Evolutionary conservation across 1,140 invertebrate genomes (phyloP), one percentile per base, ranked within the genome.

Genomic region (Cotesia glomerata): DNA sequence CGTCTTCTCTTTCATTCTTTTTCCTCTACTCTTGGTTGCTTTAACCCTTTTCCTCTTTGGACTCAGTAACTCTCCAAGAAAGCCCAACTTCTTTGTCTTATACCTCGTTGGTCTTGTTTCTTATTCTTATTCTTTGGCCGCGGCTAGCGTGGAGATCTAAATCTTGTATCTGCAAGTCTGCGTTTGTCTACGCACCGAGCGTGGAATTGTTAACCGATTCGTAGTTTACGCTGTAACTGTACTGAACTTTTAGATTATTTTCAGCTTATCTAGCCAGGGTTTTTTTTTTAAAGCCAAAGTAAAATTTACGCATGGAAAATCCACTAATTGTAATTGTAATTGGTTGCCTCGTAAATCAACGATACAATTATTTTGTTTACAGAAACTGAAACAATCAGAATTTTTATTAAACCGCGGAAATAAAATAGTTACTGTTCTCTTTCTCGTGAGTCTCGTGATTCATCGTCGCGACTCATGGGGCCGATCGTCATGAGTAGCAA

Each of bases 131-230:
- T 79, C 75, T 76, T 75, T 78, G 75, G 78, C 76, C 73, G 69
- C 73, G 69, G 76, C 69, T 45, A 45, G 39, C 39, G 39, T 45
- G 11, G 71, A 78, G 81, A 82, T 82, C 77, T 74, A 73, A 81
- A 82, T 82, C 80, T 74, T 76, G 76, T 75, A 79, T 79, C 77
- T 78, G 74, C 75, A 52, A 32, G 18, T 7, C 39, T 45, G 39
- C 39, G 39, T 45, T 45, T 68, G 39, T 45, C 39, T 45, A 45
- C 39, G 39, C 39, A 51, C 39, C 7, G 51, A 66, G 14, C 45
- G 52, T 51, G 49, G 32, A 52, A 11, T 32, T 26, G 32, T 52
- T 18, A 66, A 51, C 52, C n/a, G 63, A 66, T 18, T 9, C 5
- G 18, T 51, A 5, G 3, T 1, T 11, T 32, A n/a, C 36, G 11